phyloP scores from a whole-genome alignment of 2,113 vertebrate species.

The Carollia perspicillata region DNA sequence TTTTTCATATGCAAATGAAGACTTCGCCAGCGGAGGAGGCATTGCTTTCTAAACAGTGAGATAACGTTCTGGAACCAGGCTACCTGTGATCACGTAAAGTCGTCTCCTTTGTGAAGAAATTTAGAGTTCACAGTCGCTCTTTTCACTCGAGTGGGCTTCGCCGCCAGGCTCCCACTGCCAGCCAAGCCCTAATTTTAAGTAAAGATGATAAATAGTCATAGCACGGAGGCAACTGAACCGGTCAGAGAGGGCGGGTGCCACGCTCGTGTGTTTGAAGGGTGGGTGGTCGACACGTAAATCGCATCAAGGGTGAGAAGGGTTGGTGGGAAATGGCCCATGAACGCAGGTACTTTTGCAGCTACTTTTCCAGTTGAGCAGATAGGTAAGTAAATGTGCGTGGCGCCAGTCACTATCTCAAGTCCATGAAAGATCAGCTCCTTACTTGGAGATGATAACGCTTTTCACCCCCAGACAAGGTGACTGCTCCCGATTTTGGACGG shows the following conservation, averaged over 20 bases:
- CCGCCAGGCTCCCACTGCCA: constrained; percentile 79
- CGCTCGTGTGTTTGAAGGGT: constrained; percentile 5
- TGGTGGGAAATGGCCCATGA: constrained; percentile 23
- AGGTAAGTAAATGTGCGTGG: neutral
- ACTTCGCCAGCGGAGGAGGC: constrained; percentile 82
- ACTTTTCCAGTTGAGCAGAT: neutral
- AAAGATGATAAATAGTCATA: constrained; percentile 85
- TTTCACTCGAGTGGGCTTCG: constrained; percentile 86
- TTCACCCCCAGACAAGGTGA: neutral
- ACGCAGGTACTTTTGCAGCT: neutral
- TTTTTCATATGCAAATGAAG: constrained; percentile 88
- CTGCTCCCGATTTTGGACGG: neutral
- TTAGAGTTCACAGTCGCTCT: constrained; percentile 85
- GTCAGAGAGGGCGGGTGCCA: constrained; percentile 64
- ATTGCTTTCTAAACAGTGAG: constrained; percentile 89
- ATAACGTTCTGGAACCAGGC: constrained; percentile 90
- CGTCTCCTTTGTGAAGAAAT: constrained; percentile 87
- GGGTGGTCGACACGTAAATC: constrained; percentile 51
- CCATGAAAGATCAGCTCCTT: neutral
- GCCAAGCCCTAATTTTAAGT: constrained; percentile 87
- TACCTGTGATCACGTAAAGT: constrained; percentile 85
- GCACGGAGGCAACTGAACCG: constrained; percentile 81
- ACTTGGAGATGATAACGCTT: neutral
- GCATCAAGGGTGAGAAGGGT: constrained; percentile 26
- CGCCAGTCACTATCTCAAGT: neutral